phyloP scores from a whole-genome alignment of 1,140 invertebrate species.

The Scaptomyza montana region DNA sequence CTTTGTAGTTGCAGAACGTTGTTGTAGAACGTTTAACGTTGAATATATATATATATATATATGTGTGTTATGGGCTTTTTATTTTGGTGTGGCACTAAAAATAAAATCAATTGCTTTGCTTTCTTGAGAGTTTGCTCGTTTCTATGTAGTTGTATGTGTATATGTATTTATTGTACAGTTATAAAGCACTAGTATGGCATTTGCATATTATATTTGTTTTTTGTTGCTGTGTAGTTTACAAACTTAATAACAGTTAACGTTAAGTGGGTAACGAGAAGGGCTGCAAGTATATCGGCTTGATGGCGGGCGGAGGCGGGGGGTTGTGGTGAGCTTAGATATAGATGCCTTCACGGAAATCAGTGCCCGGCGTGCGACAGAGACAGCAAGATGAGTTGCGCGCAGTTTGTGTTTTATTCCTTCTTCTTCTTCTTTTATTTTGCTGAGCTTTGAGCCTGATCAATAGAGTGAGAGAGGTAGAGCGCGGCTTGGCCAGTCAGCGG shows the following conservation, averaged over 20 bases:
- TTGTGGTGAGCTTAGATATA: neutral
- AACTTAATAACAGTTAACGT: constrained; percentile 48
- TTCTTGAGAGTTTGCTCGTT: constrained; percentile 23
- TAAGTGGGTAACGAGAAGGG: neutral
- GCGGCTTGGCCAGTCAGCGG: constrained; percentile 7
- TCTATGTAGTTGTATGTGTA: neutral
- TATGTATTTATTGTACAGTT: constrained; percentile 71
- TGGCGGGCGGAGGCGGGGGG: neutral
- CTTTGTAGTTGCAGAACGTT: constrained; percentile 23
- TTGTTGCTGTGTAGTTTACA: constrained; percentile 46
- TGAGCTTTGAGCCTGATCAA: constrained; percentile 17
- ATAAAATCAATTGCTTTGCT: constrained; percentile 72
- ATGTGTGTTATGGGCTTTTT: neutral
- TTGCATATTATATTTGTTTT: constrained; percentile 28
- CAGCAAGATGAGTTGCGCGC: constrained; percentile 13
- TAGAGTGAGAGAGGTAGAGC: neutral
- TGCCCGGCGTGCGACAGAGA: constrained; percentile 70
- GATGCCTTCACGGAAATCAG: constrained; percentile 15
- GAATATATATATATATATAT: constrained; percentile 34
- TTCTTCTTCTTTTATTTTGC: neutral
- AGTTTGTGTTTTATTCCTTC: neutral
- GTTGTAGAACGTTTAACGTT: constrained; percentile 29
- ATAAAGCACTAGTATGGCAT: constrained; percentile 80
- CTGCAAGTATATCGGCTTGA: neutral
- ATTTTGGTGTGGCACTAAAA: constrained; percentile 65